A percentile compares a stretch with the other conserved stretches of the same genome.
Evolutionary conservation across 2,888 invertebrate species (phyloP).

Genomic region (Ceramica pisi): DNA sequence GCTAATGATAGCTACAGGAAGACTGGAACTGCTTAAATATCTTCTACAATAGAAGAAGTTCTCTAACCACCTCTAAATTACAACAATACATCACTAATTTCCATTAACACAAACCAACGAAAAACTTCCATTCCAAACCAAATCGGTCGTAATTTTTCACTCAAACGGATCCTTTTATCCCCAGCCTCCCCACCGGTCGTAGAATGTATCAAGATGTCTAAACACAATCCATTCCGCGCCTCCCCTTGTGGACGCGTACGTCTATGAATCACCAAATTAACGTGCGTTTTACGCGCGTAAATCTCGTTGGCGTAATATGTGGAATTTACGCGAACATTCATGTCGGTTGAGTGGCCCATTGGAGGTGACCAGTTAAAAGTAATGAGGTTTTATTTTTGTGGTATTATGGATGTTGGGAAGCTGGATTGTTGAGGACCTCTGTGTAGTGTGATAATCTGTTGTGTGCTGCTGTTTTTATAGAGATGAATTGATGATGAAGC

Average conservation of each 20-base stretch:
- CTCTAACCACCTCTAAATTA: background rate
- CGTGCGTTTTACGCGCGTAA: conserved; percentile 54
- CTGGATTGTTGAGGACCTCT: conserved; percentile 3
- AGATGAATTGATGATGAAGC: too few species aligned
- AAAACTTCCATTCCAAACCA: background rate
- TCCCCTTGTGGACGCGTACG: conserved; percentile 33
- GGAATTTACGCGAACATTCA: conserved; percentile 45
- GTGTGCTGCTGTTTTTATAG: background rate
- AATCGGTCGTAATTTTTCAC: conserved; percentile 54
- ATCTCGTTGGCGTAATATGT: conserved; percentile 47
- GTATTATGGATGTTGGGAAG: background rate
- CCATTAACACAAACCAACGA: conserved; percentile 30
- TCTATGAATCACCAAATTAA: conserved; percentile 54
- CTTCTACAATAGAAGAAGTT: background rate
- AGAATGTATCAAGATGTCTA: conserved; percentile 36
- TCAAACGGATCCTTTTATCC: conserved; percentile 18
- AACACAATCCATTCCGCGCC: conserved; percentile 47
- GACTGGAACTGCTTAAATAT: background rate
- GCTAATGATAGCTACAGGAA: too few species aligned
- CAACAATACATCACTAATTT: conserved; percentile 26
- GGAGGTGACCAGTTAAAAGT: conserved; percentile 40
- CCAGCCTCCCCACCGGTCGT: background rate
- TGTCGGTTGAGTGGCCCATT: conserved; percentile 30
- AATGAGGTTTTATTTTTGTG: conserved; percentile 36
- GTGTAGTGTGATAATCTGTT: background rate